These are phyloP conservation scores for Tipula unca DNA, from an alignment of 2,888 invertebrate genomes.

Conservation along the genomic window DNA sequence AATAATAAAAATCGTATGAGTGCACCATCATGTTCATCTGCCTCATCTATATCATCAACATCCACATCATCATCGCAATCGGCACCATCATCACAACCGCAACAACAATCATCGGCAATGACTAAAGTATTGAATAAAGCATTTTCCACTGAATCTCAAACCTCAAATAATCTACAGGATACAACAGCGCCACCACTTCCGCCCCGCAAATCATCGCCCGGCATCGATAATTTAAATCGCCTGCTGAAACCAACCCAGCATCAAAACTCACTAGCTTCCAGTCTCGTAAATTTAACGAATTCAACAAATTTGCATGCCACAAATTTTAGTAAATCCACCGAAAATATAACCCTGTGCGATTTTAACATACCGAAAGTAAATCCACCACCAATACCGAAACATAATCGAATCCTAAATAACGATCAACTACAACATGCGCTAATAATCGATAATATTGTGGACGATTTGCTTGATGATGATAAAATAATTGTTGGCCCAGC, in stretches of 20 bases:
- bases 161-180: constrained; percentile 23
- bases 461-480: constrained; percentile 26
- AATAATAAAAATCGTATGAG: constrained; percentile 37
- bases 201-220: constrained; percentile 48
- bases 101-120: constrained; percentile 1
- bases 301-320: constrained; percentile 23
- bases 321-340: constrained; percentile 32
- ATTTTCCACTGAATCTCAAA: constrained; percentile 29
- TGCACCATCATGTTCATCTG: constrained; percentile 33
- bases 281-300: constrained; percentile 38
- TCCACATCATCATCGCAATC: constrained; percentile 16
- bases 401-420: constrained; percentile 24
- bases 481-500: constrained; percentile 57
- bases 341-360: constrained; percentile 31
- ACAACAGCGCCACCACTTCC: constrained; percentile 47
- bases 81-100: not conserved
- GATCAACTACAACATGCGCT: not conserved
- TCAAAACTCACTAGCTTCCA: constrained; percentile 25
- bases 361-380: constrained; percentile 35
- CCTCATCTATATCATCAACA: constrained; percentile 28
- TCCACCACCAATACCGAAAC: constrained; percentile 41
- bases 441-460: not conserved
- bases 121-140: constrained; percentile 27
- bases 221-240: constrained; percentile 34
- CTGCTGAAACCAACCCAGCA: constrained; percentile 26